A percentile compares a stretch with the other conserved stretches of the same genome.
These are phyloP conservation scores for Tachysurus fulvidraco DNA, from an alignment of 2,113 vertebrate genomes.

Conservation along the genomic window DNA sequence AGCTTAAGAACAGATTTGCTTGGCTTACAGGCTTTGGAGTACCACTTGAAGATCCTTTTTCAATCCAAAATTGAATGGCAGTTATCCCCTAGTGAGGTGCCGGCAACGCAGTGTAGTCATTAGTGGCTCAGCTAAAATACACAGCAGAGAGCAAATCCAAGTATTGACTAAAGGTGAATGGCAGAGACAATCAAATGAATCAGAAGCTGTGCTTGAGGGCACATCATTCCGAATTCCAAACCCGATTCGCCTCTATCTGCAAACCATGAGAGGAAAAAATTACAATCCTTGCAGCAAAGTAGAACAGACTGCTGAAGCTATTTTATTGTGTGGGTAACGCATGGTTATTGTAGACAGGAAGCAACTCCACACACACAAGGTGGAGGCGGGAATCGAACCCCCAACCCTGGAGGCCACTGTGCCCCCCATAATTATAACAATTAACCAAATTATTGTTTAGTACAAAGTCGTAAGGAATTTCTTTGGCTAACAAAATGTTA, in stretches of 20 bases:
- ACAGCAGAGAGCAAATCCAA: slow-evolving; percentile 49
- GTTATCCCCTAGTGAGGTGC: slow-evolving; percentile 30
- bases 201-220: slow-evolving; percentile 2
- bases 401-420: too few species aligned
- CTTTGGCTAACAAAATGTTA: background rate
- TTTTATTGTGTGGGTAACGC: background rate
- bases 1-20: slow-evolving; percentile 38
- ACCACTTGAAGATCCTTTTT: slow-evolving; percentile 33
- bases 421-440: background rate
- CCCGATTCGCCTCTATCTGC: slow-evolving; percentile 16
- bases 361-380: background rate
- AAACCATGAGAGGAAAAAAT: background rate
- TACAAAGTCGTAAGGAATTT: background rate
- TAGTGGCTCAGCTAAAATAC: slow-evolving; percentile 43
- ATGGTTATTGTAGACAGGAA: background rate
- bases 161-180: slow-evolving; percentile 36
- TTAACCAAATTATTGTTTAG: background rate
- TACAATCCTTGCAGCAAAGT: background rate
- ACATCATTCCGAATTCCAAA: slow-evolving; percentile 11
- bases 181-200: slow-evolving; percentile 44
- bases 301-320: background rate
- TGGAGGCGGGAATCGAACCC: too few species aligned
- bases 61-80: slow-evolving; percentile 40
- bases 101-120: slow-evolving; percentile 47
- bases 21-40: slow-evolving; percentile 25